These are phyloP conservation scores for Brachyrhaphis roseni DNA, from an alignment of 2,797 vertebrate genomes.

Conservation along the genomic window DNA sequence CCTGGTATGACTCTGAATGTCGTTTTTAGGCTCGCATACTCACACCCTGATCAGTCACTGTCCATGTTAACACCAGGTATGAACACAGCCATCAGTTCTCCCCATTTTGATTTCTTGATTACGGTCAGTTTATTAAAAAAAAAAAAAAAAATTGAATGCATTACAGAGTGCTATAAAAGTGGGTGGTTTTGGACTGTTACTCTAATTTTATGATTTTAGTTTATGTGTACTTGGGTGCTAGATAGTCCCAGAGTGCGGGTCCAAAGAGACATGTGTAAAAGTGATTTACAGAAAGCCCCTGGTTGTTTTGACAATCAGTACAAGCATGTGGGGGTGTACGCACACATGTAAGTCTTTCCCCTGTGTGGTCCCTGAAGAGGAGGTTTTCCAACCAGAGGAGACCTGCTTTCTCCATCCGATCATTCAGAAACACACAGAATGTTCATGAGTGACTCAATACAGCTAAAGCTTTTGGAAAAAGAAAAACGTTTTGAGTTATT, in stretches of 20 bases:
- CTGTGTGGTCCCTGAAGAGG: slow-evolving; percentile 50
- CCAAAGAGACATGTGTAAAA: slow-evolving; percentile 30
- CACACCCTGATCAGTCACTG: neutral
- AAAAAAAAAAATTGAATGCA: neutral
- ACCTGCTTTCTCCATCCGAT: slow-evolving; percentile 72
- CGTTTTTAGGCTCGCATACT: neutral
- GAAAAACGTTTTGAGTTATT: neutral
- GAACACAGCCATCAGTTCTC: neutral
- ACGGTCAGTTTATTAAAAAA: neutral
- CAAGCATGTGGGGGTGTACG: neutral
- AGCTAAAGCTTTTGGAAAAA: slow-evolving; percentile 18
- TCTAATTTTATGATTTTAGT: neutral
- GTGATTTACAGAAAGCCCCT: slow-evolving; percentile 59
- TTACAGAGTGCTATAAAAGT: neutral
- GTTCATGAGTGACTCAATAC: slow-evolving; percentile 21
- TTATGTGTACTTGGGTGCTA: neutral
- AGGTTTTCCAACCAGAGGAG: slow-evolving; percentile 60
- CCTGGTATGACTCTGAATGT: neutral
- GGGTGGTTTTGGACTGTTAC: neutral
- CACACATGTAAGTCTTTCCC: slow-evolving; percentile 54
- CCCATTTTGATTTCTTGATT: neutral
- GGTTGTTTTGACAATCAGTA: slow-evolving; percentile 24
- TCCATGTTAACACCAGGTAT: neutral
- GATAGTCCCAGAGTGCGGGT: neutral
- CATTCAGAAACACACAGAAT: slow-evolving; percentile 66